phyloP scores from a whole-genome alignment of 2,113 vertebrate genomes.

The Coptodon bakossiorum region DNA sequence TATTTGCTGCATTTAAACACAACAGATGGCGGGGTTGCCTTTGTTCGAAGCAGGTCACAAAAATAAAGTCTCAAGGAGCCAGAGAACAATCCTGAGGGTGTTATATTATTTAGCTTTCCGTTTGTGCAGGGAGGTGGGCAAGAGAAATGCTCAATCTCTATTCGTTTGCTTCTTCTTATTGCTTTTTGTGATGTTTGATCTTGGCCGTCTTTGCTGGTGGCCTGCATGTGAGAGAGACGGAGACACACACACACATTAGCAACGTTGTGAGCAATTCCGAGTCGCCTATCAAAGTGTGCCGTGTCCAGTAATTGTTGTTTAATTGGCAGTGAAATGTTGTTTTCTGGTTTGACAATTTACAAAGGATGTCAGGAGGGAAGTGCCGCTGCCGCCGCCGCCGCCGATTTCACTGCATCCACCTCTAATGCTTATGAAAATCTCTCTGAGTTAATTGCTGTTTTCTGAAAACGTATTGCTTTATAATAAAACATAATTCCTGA shows the following conservation, averaged over 20 bases:
- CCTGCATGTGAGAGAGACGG: background rate
- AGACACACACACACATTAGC: slow-evolving; percentile 1
- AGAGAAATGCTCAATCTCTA: background rate
- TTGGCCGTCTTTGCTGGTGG: background rate
- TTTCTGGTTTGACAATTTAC: slow-evolving; percentile 51
- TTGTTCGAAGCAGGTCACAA: slow-evolving; percentile 60
- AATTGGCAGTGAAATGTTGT: slow-evolving; percentile 66
- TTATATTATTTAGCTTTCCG: slow-evolving; percentile 34
- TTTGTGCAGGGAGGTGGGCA: slow-evolving; percentile 3
- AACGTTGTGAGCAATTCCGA: slow-evolving; percentile 29
- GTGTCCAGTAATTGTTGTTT: slow-evolving; percentile 61
- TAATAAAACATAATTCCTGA: background rate
- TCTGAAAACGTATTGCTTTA: background rate
- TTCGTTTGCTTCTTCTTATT: background rate
- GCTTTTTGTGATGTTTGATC: background rate
- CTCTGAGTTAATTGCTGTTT: slow-evolving; percentile 16
- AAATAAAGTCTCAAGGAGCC: slow-evolving; percentile 33
- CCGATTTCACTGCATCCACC: background rate
- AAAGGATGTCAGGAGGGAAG: background rate
- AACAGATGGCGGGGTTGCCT: slow-evolving; percentile 64
- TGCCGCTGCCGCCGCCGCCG: background rate
- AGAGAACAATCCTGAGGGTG: slow-evolving; percentile 67
- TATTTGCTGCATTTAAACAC: slow-evolving; percentile 75
- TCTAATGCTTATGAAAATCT: slow-evolving; percentile 2
- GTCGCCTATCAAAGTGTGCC: slow-evolving; percentile 34